Conservation (phyloP, 2,888 invertebrate species). For the Luffia ferchaultella region DNA sequence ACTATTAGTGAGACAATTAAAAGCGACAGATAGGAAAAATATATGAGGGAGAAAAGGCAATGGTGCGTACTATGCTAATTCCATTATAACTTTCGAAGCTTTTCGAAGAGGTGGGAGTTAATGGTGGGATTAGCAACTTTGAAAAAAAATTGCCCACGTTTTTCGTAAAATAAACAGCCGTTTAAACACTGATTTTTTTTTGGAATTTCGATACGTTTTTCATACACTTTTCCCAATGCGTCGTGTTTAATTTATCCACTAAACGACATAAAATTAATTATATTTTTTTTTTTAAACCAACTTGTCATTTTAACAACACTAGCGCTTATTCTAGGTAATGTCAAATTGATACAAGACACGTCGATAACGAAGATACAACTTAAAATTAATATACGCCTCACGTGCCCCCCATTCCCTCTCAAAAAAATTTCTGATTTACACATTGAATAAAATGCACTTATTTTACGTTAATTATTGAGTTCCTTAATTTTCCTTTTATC, state of each 20-base stretch:
- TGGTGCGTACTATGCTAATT: too few species aligned
- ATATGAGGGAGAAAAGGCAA: too few species aligned
- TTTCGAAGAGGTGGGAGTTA: neutral
- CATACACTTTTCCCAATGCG: neutral
- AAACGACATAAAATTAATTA: neutral
- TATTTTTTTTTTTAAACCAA: constrained; percentile 24
- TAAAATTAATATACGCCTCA: neutral
- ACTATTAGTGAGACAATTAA: neutral
- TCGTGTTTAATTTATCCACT: neutral
- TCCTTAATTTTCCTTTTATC: too few species aligned
- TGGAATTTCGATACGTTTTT: too few species aligned
- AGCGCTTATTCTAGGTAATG: constrained; percentile 57
- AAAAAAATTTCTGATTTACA: too few species aligned
- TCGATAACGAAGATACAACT: neutral
- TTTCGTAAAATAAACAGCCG: neutral
- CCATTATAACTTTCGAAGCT: neutral
- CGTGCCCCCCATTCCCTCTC: neutral
- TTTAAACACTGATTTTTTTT: too few species aligned
- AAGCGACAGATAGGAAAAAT: neutral
- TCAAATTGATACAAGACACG: constrained; percentile 37
- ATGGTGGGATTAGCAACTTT: neutral
- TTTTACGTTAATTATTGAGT: too few species aligned
- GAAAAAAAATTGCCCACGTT: neutral
- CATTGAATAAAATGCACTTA: too few species aligned
- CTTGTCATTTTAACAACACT: constrained; percentile 61